phyloP scores from a whole-genome alignment of 2,888 invertebrate species.

The Alviniconcha strummeri region DNA sequence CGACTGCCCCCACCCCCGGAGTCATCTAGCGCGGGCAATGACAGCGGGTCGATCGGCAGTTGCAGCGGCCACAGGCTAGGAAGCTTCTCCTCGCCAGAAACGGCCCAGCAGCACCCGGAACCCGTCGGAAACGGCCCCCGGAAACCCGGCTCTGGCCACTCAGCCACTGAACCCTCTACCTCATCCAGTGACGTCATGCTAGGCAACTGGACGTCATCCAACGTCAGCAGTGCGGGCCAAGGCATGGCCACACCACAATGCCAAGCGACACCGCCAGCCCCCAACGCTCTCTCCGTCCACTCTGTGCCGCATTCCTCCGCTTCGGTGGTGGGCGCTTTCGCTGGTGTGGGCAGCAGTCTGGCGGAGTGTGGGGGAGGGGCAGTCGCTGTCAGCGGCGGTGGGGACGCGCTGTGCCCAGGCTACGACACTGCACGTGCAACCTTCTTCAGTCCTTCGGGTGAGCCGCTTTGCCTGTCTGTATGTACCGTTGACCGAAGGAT shows the following conservation, averaged over 20 bases:
- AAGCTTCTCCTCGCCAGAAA: neutral
- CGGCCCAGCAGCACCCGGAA: neutral
- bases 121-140: conserved; percentile 1
- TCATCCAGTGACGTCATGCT: conserved; percentile 7
- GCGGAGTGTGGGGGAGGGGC: conserved; percentile 7
- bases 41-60: no score
- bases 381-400: neutral
- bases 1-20: no score
- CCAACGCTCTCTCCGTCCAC: neutral
- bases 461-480: no score
- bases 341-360: conserved; percentile 1
- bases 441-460: conserved; percentile 32
- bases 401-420: neutral
- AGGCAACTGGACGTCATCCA: neutral
- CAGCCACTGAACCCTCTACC: neutral
- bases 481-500: no score
- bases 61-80: neutral
- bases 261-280: neutral
- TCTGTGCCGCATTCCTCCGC: neutral
- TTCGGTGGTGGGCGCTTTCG: neutral
- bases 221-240: neutral
- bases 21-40: no score
- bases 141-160: neutral
- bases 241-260: neutral
- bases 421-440: conserved; percentile 21